Evolutionary conservation across 2,797 vertebrate genomes (phyloP), one percentile per base, ranked within the genome.

Genomic region (Sebastes glaucus): DNA sequence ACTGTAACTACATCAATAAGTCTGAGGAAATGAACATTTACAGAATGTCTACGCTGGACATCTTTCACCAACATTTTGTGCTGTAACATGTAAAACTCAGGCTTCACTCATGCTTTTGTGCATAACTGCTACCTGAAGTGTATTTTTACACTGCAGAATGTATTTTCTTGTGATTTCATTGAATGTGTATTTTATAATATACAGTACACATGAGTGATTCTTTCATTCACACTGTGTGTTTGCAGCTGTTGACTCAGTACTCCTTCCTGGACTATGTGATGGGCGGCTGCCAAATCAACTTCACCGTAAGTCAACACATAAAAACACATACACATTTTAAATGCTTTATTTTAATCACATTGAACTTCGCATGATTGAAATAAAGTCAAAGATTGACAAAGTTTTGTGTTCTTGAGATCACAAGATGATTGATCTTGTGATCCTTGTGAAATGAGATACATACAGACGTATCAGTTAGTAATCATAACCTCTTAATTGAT

Each of bases 261-360:
- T 95, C 94, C 0, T 99, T 99, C 95, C 89, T 99, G 94, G 97
- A 99, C 93, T 99, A 96, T 6, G 92, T 99, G 85, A 98, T 99
- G 97, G 98, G 97, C 70, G 97, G 97, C 84, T 99, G 97, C 89
- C 97, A 98, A 84, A 96, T 99, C 92, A 99, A 97, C 93, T 99
- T 99, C 71, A 99, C 96, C 0, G 98, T 99, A 94, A 86, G 97
- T 90, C 30, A 18, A 56, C 56, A 4, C 9, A 13, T 20, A 11
- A 5, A 0, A 8, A 73, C 33, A 69, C n/a, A 20, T 4, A 18
- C 23, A 64, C 25, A 27, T 35, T 55, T 55, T 22, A 16, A n/a
- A 35, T 16, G 20, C 2, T 57, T 32, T 11, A 49, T 32, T 77
- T 84, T 42, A 23, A 27, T 64, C 28, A 64, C 28, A 7, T 28